Evolutionary conservation across 2,888 invertebrate species (phyloP), one percentile per base, ranked within the genome.

Genomic region (Gari tellinella): DNA sequence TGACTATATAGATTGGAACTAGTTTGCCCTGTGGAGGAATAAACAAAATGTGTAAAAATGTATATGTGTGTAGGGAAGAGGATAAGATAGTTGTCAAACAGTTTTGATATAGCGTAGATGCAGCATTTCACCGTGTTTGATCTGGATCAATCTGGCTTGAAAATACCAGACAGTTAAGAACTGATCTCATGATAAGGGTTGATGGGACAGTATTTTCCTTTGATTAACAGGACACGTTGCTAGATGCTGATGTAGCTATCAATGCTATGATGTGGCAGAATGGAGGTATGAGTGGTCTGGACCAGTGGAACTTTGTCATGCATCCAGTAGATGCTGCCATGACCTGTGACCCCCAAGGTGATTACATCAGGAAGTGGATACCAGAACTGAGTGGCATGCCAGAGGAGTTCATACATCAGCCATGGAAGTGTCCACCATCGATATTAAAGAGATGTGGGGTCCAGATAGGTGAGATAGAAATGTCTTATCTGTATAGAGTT

Each of bases 181-280:
- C n/a, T n/a, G n/a, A n/a, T n/a, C n/a, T n/a, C n/a, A n/a, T n/a
- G n/a, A n/a, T n/a, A n/a, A n/a, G n/a, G n/a, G n/a, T n/a, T n/a
- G n/a, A n/a, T n/a, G n/a, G n/a, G n/a, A n/a, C n/a, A n/a, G n/a
- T n/a, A n/a, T n/a, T n/a, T n/a, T n/a, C n/a, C n/a, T n/a, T n/a
- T n/a, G n/a, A n/a, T n/a, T n/a, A 40, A 7, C 61, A 85, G 83
- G 85, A 85, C 65, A 85, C 85, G 2, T 51, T 85, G 45, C 37
- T 85, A 26, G 85, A 85, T 72, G 85, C 85, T 19, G 85, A 85
- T 80, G 81, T 83, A 10, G 85, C 83, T 17, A 84, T 85, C 38
- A 85, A 85, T 72, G 82, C 85, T 40, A 84, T 85, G 82, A 84
- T 84, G 83, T 85, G 85, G 83, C 85, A 85, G 76, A 84, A 84